phyloP scores from a whole-genome alignment of 2,797 vertebrate species.

The Graptemys geographica region DNA sequence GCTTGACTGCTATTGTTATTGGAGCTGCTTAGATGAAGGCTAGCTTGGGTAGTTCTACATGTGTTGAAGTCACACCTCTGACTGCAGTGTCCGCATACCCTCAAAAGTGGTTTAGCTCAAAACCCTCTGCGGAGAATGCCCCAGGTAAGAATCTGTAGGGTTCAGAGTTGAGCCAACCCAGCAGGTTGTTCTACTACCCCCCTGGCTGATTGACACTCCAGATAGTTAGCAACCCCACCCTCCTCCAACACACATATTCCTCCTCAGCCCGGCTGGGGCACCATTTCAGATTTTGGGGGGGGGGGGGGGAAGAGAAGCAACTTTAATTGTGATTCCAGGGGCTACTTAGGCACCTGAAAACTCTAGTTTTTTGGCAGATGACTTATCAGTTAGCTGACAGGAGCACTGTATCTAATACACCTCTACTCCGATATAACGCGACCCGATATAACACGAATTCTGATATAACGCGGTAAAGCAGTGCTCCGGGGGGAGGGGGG shows the following conservation, averaged over 20 bases:
- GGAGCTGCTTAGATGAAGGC: no score
- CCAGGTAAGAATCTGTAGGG: no score
- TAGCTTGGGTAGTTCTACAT: neutral
- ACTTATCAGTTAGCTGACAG: no score
- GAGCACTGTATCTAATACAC: no score
- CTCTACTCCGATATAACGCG: no score
- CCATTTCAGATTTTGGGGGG: no score
- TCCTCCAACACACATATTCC: neutral
- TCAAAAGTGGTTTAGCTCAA: neutral
- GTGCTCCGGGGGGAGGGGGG: no score
- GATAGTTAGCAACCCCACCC: neutral
- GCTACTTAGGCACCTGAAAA: no score
- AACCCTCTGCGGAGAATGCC: neutral
- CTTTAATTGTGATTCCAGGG: no score
- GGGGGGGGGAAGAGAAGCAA: accelerated
- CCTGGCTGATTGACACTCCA: neutral
- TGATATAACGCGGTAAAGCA: no score
- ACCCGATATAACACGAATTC: no score
- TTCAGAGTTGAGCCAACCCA: neutral
- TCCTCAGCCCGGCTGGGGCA: neutral
- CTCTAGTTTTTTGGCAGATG: no score
- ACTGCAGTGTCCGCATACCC: neutral
- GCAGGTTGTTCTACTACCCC: neutral
- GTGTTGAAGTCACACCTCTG: neutral
- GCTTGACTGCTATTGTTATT: neutral